A percentile compares a stretch with the other conserved stretches of the same genome.
Evolutionary conservation across 2,797 vertebrate species (phyloP).

Genomic region (Micropoecilia bifurca): DNA sequence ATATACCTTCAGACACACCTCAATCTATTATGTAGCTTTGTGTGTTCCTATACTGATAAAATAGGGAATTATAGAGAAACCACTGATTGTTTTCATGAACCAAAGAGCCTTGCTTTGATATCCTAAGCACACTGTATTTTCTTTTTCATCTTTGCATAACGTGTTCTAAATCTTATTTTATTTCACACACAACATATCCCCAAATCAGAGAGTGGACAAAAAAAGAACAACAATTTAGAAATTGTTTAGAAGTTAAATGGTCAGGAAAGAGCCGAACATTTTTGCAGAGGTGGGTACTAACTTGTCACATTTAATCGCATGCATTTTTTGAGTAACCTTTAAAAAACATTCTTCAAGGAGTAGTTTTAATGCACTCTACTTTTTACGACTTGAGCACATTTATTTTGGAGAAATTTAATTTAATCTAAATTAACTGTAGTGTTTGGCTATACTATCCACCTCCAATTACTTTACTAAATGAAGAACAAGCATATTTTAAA

Average conservation of each 20-base stretch:
- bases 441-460: not conserved
- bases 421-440: not conserved
- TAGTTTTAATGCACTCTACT: not conserved
- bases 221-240: not conserved
- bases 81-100: not conserved
- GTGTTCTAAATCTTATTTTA: not conserved
- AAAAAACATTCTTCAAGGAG: not conserved
- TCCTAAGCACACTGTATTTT: not conserved
- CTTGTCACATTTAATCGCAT: not conserved
- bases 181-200: not conserved
- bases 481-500: not conserved
- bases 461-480: not conserved
- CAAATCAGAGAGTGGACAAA: not conserved
- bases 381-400: not conserved
- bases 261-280: not conserved
- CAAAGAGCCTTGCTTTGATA: not conserved
- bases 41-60: not conserved
- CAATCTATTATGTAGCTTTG: not conserved
- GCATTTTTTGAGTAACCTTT: not conserved
- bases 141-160: not conserved
- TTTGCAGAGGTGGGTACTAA: not conserved
- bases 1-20: not conserved
- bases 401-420: not conserved
- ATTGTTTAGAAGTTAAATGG: not conserved
- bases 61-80: not conserved